Conservation (phyloP, 2,113 vertebrate genomes). For the Lepisosteus osseus region DNA sequence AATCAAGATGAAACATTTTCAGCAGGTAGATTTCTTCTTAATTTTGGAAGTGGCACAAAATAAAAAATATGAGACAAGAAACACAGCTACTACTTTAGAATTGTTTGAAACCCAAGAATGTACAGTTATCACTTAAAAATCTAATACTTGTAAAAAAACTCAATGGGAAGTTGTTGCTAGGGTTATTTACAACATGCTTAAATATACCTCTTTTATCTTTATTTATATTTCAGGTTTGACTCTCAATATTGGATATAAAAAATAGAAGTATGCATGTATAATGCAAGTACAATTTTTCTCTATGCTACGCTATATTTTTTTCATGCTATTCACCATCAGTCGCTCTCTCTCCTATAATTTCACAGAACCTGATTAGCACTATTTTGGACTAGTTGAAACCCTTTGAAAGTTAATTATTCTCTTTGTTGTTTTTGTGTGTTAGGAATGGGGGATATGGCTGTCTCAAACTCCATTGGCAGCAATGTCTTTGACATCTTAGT, state of each 20-base stretch:
- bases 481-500: constrained; percentile 97
- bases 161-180: not conserved
- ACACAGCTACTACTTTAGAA: not conserved
- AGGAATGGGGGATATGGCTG: constrained; percentile 97
- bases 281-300: no score
- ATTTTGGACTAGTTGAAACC: not conserved
- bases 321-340: not conserved
- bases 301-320: no score
- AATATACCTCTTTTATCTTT: not conserved
- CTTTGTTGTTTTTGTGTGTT: constrained; percentile 22
- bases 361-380: not conserved
- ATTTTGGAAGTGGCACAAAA: no score
- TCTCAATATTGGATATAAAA: not conserved
- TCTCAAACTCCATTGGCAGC: constrained; percentile 95
- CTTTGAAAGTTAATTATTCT: constrained; percentile 24
- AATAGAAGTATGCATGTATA: no score
- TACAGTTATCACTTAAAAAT: not conserved
- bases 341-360: not conserved
- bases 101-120: no score
- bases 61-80: no score
- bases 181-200: not conserved
- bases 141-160: not conserved
- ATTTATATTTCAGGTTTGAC: not conserved
- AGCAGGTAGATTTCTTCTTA: no score
- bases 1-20: no score